Evolutionary conservation across 2,888 invertebrate genomes (phyloP).

Genomic region (Zootermopsis nevadensis): DNA sequence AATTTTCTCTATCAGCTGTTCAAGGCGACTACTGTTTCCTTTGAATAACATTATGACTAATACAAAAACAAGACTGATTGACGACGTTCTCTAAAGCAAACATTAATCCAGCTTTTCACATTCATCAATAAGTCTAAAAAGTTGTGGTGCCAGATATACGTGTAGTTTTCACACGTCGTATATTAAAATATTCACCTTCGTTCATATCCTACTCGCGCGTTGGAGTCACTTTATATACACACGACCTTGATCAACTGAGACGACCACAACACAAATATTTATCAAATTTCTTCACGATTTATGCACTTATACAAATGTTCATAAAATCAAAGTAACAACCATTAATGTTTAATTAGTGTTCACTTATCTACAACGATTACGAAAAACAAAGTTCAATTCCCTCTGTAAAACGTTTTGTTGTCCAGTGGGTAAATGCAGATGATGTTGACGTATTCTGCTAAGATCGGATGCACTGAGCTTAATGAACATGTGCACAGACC

Average conservation of each 20-base stretch:
- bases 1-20: conserved; percentile 87
- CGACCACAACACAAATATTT: not conserved
- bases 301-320: no score
- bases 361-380: no score
- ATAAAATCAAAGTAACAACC: no score
- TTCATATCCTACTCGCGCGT: conserved; percentile 27
- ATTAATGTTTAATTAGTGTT: no score
- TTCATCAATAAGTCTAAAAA: not conserved
- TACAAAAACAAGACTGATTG: not conserved
- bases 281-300: not conserved
- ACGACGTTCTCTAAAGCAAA: not conserved
- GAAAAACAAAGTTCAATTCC: no score
- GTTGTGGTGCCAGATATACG: not conserved
- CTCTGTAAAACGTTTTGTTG: no score
- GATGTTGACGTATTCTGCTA: not conserved
- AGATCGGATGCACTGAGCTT: not conserved
- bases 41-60: conserved; percentile 78
- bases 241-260: not conserved
- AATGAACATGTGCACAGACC: not conserved
- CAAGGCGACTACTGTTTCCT: conserved; percentile 85
- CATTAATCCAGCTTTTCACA: conserved; percentile 24
- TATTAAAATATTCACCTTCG: not conserved
- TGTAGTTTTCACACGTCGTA: not conserved
- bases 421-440: no score
- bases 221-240: conserved; percentile 3